Base-by-base conservation (phyloP, 2,113 vertebrate genomes). In the Bufo bufo region DNA sequence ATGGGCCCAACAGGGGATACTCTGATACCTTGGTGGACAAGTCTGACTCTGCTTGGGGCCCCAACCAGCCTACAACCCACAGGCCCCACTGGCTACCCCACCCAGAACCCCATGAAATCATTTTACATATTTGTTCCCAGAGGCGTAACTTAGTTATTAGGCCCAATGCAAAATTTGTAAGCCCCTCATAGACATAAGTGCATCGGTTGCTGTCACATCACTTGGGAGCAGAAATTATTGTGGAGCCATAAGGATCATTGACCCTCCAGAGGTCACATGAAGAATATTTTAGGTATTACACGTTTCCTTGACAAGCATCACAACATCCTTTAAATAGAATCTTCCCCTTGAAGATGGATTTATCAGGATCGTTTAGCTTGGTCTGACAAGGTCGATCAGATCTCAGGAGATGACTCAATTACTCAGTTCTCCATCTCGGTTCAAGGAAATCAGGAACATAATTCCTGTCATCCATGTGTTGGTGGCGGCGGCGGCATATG, bases 401-500 rank as follows among this genome's bases (percentile, higher is more conserved):
- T 78, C 20, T 23, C n/a, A 8, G 77, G 9, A n/a, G 50, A 52
- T 13, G 49, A n/a, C 47, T n/a, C 50, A 17, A 78, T 52, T n/a
- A 50, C 75, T 52, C 10, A n/a, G 4, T 77, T 56, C 45, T 23
- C 8, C 20, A 75, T 20, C 49, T 81, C 23, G 12, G 3, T 33
- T 14, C 3, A 71, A 19, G 49, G 19, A 66, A 66, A 66, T 66
- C 12, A 3, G 19, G 63, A 49, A 83, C 11, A 49, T 69, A 66
- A 69, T 83, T 69, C 49, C 69, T 52, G 19, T 8, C 81, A 52
- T 66, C 63, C 49, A 69, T 83, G 63, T 83, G 6, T 45, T 8
- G 2, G 45, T 0, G 11, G 2, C 8, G 0, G 2, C 8, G 0
- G 16, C 5, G 17, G 50, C 3, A 8, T 12, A 56, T 66, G n/a